A percentile compares a stretch with the other conserved stretches of the same genome.
Evolutionary conservation across 2,888 invertebrate genomes (phyloP).

Genomic region (Hartigia nigra): DNA sequence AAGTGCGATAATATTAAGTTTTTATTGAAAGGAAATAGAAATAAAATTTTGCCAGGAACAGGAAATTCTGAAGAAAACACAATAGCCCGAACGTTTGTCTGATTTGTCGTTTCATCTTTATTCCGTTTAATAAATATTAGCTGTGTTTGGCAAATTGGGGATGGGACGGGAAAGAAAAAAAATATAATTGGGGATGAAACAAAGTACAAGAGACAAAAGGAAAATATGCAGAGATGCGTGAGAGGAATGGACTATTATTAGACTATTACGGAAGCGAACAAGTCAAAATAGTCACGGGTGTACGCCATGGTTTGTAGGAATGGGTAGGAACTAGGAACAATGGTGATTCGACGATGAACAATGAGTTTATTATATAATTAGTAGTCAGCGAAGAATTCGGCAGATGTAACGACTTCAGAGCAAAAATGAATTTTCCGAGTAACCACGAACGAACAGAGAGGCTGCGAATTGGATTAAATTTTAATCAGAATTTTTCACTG

Average conservation of each 20-base stretch:
- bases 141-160: too few relatives aligned
- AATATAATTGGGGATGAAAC: too few relatives aligned
- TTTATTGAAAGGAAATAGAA: not conserved
- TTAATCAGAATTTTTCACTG: constrained; percentile 49
- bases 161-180: too few relatives aligned
- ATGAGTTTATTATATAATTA: constrained; percentile 38
- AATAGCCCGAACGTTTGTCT: not conserved
- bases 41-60: constrained; percentile 38
- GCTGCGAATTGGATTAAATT: constrained; percentile 50
- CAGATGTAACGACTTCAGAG: constrained; percentile 14
- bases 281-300: not conserved
- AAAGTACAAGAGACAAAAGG: too few relatives aligned
- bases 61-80: constrained; percentile 14
- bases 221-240: not conserved
- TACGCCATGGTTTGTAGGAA: not conserved
- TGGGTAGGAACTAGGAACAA: constrained; percentile 30
- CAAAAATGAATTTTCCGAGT: constrained; percentile 6
- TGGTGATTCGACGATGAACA: constrained; percentile 24
- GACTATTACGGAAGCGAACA: not conserved
- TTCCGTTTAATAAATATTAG: too few relatives aligned
- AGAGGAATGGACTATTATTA: not conserved
- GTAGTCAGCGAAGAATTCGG: constrained; percentile 27
- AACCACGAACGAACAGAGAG: constrained; percentile 11
- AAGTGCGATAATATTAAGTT: too few relatives aligned
- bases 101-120: too few relatives aligned